Evolutionary conservation across 2,888 invertebrate species (phyloP).

Genomic region (Bellardia bayeri): DNA sequence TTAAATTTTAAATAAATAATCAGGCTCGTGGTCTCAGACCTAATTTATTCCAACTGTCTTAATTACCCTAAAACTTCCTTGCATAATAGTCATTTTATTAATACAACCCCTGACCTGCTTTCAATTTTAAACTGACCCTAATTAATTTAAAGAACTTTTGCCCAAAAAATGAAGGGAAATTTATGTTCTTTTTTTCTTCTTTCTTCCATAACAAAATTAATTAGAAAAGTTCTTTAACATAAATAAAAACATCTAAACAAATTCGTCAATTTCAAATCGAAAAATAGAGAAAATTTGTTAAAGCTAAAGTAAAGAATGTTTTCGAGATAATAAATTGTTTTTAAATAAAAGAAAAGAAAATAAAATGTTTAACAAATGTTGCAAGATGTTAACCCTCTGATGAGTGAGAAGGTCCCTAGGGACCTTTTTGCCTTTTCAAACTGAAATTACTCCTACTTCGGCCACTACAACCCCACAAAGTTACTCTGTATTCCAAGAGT

Average conservation of each 20-base stretch:
- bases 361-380: constrained; percentile 31
- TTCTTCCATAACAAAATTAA: not conserved
- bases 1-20: no score
- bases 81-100: not conserved
- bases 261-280: not conserved
- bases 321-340: constrained; percentile 23
- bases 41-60: not conserved
- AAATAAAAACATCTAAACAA: not conserved
- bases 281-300: constrained; percentile 1
- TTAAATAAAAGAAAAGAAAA: not conserved
- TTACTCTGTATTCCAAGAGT: no score
- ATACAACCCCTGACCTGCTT: not conserved
- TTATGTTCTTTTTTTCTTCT: not conserved
- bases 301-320: not conserved
- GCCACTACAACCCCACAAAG: no score
- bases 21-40: no score
- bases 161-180: not conserved
- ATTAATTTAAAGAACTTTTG: not conserved
- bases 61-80: not conserved
- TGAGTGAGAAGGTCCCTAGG: no score
- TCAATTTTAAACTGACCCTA: not conserved
- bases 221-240: not conserved
- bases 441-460: no score
- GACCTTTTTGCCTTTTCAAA: no score
- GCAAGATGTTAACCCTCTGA: no score